Percentiles rank a stretch among this genome's conserved stretches.
Conservation (phyloP, 2,797 vertebrate genomes). For the Molossus molossus region DNA sequence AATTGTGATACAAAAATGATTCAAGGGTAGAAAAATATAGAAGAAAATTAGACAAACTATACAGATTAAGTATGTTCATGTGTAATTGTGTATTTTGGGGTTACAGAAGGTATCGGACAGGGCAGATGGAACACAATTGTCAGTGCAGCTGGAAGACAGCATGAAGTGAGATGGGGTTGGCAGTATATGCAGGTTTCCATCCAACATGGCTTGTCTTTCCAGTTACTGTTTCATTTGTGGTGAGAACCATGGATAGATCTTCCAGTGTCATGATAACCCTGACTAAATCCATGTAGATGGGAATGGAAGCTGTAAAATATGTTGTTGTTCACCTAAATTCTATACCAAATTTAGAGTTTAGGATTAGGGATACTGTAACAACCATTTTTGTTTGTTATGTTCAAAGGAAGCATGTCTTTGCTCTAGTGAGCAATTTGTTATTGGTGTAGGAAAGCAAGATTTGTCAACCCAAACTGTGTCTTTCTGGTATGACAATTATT, state of each 20-base stretch:
- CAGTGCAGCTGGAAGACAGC: not conserved
- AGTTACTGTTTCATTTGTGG: not conserved
- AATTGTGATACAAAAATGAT: not conserved
- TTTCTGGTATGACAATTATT: not conserved
- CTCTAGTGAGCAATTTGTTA: not conserved
- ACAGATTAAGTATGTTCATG: not conserved
- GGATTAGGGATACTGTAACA: not conserved
- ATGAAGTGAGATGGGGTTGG: not conserved
- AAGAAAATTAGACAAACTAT: not conserved
- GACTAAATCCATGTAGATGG: not conserved
- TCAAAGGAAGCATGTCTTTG: not conserved
- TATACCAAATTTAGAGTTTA: not conserved
- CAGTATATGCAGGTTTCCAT: not conserved
- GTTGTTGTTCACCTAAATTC: not conserved
- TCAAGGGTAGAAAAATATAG: not conserved
- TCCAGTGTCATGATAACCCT: not conserved
- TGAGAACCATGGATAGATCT: not conserved
- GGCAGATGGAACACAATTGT: not conserved
- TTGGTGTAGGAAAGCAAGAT: not conserved
- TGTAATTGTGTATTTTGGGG: not conserved
- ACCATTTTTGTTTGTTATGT: not conserved
- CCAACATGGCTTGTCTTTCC: not conserved
- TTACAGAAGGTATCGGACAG: fast-evolving
- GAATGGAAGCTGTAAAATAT: not conserved
- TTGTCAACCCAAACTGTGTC: not conserved